A percentile compares a stretch with the other conserved stretches of the same genome.
These are phyloP conservation scores for Drosophila persimilis DNA, from an alignment of 1,140 invertebrate genomes.

Conservation along the genomic window DNA sequence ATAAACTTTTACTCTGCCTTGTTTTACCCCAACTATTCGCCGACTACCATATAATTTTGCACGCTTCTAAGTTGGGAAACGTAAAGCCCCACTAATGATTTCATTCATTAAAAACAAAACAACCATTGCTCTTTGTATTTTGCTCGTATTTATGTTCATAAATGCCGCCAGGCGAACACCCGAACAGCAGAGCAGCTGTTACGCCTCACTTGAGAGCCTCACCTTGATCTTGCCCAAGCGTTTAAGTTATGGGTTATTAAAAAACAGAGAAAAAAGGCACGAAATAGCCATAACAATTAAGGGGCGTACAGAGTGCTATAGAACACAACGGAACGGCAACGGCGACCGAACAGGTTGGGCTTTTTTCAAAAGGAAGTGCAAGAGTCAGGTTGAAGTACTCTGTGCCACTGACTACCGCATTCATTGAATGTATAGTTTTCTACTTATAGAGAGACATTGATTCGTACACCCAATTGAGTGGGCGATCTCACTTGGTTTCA, in stretches of 20 bases:
- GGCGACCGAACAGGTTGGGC: conserved; percentile 44
- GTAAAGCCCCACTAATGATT: conserved; percentile 18
- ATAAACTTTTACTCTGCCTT: too few relatives aligned
- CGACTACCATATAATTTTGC: neutral
- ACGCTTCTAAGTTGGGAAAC: conserved; percentile 1
- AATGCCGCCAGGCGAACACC: conserved; percentile 1
- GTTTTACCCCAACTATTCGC: too few relatives aligned
- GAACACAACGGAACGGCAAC: conserved; percentile 1
- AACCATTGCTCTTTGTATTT: conserved; percentile 22
- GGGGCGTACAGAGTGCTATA: conserved; percentile 10
- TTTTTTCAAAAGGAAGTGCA: conserved; percentile 37
- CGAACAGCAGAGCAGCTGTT: conserved; percentile 24
- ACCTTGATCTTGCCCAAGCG: conserved; percentile 65
- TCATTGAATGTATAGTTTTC: neutral
- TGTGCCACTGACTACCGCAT: conserved; percentile 27
- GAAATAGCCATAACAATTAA: conserved; percentile 37
- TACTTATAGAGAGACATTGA: conserved; percentile 23
- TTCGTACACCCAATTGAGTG: conserved; percentile 22
- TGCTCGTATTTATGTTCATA: conserved; percentile 21
- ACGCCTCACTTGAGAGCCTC: conserved; percentile 61
- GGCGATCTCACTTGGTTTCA: conserved; percentile 21
- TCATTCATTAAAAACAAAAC: conserved; percentile 38
- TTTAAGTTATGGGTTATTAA: conserved; percentile 30
- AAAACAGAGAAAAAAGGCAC: conserved; percentile 22
- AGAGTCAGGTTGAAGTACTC: conserved; percentile 19